Evolutionary conservation across 2,797 vertebrate genomes (phyloP).

Genomic region (Manis pentadactyla): DNA sequence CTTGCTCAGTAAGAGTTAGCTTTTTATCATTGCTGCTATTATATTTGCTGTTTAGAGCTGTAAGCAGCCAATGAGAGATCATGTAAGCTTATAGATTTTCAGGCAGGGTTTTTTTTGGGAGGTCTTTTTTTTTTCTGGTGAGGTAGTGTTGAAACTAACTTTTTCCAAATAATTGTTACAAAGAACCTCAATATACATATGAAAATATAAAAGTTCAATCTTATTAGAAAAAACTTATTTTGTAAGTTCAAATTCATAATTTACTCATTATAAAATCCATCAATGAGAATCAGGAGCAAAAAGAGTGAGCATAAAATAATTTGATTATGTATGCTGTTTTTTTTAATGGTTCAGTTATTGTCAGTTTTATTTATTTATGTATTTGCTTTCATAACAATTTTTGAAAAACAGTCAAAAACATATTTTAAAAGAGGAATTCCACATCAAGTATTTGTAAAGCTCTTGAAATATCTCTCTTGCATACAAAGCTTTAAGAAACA

Average conservation of each 20-base stretch:
- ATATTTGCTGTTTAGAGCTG: not conserved
- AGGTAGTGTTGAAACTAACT: not conserved
- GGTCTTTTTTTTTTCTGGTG: not conserved
- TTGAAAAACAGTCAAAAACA: not conserved
- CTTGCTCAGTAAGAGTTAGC: not conserved
- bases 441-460: not conserved
- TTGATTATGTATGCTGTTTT: not conserved
- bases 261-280: slow-evolving; percentile 1
- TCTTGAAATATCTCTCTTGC: not conserved
- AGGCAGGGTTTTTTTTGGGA: not conserved
- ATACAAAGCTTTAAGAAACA: not conserved
- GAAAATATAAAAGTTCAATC: not conserved
- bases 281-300: not conserved
- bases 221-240: not conserved
- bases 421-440: not conserved
- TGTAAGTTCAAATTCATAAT: slow-evolving; percentile 6
- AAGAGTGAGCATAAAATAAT: not conserved
- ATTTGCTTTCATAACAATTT: not conserved
- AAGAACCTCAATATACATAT: not conserved
- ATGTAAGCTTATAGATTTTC: not conserved
- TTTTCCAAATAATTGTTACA: not conserved
- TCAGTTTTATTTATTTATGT: not conserved
- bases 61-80: not conserved
- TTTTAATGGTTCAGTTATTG: not conserved
- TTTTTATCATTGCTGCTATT: not conserved